Conservation (phyloP, 2,888 invertebrate species). For the Cataglyphis rosenhaueri region DNA sequence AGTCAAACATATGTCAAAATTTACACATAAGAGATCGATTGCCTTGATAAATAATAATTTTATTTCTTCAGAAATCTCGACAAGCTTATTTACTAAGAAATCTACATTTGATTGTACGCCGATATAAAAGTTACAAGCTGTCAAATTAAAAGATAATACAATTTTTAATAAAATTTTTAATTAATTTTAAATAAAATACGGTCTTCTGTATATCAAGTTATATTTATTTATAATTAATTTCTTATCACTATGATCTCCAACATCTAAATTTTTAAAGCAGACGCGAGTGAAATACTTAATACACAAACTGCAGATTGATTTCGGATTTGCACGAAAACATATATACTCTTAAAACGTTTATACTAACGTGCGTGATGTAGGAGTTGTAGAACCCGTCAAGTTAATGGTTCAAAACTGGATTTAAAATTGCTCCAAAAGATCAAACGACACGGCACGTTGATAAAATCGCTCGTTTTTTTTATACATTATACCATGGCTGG, state of each 20-base stretch:
- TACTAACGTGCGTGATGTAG: constrained; percentile 14
- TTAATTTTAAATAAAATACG: background rate
- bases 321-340: constrained; percentile 5
- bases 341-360: constrained; percentile 1
- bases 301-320: background rate
- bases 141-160: background rate
- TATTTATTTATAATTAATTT: constrained; percentile 24
- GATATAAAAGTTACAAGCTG: background rate
- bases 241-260: background rate
- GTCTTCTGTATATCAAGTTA: background rate
- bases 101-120: background rate
- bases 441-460: background rate
- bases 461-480: constrained; percentile 48
- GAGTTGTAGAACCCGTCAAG: constrained; percentile 58
- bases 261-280: background rate
- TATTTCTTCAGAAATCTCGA: background rate
- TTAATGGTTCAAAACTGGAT: constrained; percentile 2
- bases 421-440: constrained; percentile 22
- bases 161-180: background rate
- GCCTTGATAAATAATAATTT: constrained; percentile 1
- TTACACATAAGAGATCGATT: background rate
- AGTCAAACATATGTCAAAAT: background rate
- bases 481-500: background rate
- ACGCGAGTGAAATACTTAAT: background rate
- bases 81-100: background rate